phyloP scores from a whole-genome alignment of 2,113 vertebrate genomes.

The Vimba vimba region DNA sequence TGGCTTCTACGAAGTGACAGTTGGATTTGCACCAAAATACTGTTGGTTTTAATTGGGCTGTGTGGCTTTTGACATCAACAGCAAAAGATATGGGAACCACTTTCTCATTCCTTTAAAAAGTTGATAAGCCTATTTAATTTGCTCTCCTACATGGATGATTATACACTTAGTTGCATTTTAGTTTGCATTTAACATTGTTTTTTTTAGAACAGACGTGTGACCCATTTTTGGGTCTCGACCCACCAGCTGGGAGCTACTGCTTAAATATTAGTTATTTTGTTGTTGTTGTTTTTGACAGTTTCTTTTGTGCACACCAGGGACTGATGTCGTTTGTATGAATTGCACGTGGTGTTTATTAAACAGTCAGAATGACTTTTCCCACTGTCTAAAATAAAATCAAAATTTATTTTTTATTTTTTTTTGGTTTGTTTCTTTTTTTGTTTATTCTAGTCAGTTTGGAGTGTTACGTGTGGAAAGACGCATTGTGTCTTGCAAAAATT shows the following conservation, averaged over 20 bases:
- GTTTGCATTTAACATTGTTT: background rate
- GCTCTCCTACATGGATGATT: background rate
- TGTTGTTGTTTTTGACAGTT: slow-evolving; percentile 8
- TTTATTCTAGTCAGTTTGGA: background rate
- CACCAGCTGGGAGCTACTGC: slow-evolving; percentile 1
- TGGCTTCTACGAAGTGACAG: background rate
- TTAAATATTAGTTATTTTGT: slow-evolving; percentile 27
- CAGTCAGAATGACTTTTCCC: background rate
- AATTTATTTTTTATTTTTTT: too few relatives aligned
- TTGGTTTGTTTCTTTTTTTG: background rate
- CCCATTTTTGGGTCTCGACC: slow-evolving; percentile 7
- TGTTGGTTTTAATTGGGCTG: background rate
- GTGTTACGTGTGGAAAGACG: background rate
- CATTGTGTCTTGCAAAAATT: background rate
- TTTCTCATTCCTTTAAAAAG: slow-evolving; percentile 2
- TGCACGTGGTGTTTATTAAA: background rate
- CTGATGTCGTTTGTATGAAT: background rate
- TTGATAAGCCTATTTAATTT: slow-evolving; percentile 1
- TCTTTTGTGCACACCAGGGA: slow-evolving; percentile 8
- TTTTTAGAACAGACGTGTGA: background rate
- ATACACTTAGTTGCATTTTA: background rate
- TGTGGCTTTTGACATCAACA: background rate
- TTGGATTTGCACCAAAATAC: background rate
- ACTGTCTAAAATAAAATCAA: background rate
- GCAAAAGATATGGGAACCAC: background rate